Evolutionary conservation across 2,888 invertebrate species (phyloP), one percentile per base, ranked within the genome.

Genomic region (Lasius fuliginosus): DNA sequence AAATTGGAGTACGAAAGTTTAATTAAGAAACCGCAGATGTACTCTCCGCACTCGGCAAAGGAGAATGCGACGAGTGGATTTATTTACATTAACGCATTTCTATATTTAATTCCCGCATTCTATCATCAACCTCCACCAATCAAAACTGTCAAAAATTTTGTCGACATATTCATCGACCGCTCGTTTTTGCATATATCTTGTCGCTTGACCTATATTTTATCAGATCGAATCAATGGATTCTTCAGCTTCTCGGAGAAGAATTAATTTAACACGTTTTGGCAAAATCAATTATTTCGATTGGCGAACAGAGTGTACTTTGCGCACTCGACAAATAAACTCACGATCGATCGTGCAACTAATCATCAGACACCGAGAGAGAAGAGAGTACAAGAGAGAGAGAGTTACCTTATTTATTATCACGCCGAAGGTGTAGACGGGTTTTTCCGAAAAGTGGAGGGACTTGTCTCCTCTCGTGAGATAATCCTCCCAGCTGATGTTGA

Each of bases 401-500:
- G 12, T 68, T 33, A 97, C 97, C 95, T 96, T 96, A 91, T 96
- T 96, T 87, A 97, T 95, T 23, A 96, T 95, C 75, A 96, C 93
- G 53, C 96, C 96, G 95, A 96, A 97, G 53, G 96, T 95, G 90
- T 97, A 97, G 3, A 90, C 86, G 0, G 96, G 96, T 76, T 92
- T 87, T 58, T 95, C 95, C 0, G 95, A 94, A 87, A 96, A 95
- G 0, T 75, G 86, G 71, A 97, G 94, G 1, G 94, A 92, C 0
- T 90, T 88, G 8, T 85, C 83, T 67, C 75, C 77, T 95, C 94
- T 82, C 60, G 87, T 83, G 62, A 94, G 74, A 42, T 94, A 95
- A 0, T 93, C 89, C 0, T 94, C 88, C 96, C 97, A 97, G 68
- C 94, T 91, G 12, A 97, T 94, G 9, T 92, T 91, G 8, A 97